Base-by-base conservation (phyloP, 2,888 invertebrate species). In the Pyrrhosoma nymphula region DNA sequence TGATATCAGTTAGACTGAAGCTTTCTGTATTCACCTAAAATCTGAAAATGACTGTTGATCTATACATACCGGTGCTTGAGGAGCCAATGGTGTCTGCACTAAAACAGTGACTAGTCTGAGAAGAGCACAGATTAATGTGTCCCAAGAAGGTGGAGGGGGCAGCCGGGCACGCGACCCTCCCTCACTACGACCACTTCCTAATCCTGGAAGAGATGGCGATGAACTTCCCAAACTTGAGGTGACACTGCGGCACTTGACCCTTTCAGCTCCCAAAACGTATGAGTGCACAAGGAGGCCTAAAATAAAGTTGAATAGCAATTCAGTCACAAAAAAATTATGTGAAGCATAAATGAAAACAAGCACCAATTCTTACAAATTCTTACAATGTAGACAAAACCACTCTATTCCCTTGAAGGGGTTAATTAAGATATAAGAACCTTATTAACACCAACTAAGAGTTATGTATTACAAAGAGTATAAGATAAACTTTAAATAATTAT, bases 181-280 rank as follows among this genome's bases (percentile, higher is more conserved):
- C 98, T 97, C 18, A 98, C 98, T 95, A 98, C 98, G 3, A 98
- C 98, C 97, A 98, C 98, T 96, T 98, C 97, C 95, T 98, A 98
- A 96, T 98, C 98, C 96, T 98, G 98, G 95, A 98, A 97, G 96
- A 98, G 98, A 56, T 97, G 97, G 95, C 96, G 96, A 96, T 96
- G 96, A 95, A 96, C 96, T 95, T 96, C 88, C 95, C 60, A 95
- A 69, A 96, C 96, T 97, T 95, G 69, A 69, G n/a, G 97, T 97
- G 60, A 97, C 97, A 82, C 97, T 97, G 95, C 97, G 97, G 96
- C 98, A 97, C 96, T 97, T 97, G 89, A 97, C 97, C 96, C 97
- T 97, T 95, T 98, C 98, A 0, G 97, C 97, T 96, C 97, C 97
- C 69, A 97, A 97, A 95, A 98, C 97, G 96, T 97, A 97, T 69